Percentiles rank a stretch among this genome's conserved stretches.
Evolutionary conservation across 2,113 vertebrate genomes (phyloP).

Genomic region (Pavo muticus): DNA sequence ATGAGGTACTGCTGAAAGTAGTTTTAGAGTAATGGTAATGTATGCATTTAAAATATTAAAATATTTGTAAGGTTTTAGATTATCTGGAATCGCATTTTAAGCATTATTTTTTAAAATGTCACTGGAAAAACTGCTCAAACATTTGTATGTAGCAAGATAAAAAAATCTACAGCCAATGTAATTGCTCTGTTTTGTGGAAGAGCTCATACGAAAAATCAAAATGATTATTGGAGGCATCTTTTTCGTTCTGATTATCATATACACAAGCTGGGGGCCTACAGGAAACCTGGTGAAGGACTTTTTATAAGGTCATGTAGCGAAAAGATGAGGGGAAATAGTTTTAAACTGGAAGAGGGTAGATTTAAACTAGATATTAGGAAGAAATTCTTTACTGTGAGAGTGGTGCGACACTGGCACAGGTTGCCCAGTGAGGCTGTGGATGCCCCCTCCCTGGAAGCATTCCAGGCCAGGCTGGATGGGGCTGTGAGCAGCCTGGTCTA

Average conservation of each 20-base stretch:
- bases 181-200: background rate
- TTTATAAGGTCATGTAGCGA: too few species aligned
- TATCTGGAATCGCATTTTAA: background rate
- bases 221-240: background rate
- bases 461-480: too few species aligned
- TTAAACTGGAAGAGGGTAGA: too few species aligned
- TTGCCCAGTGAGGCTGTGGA: too few species aligned
- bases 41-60: background rate
- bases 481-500: too few species aligned
- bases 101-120: background rate
- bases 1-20: background rate
- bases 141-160: background rate
- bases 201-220: background rate
- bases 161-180: background rate
- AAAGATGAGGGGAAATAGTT: too few species aligned
- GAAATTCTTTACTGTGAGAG: too few species aligned
- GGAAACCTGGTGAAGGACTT: too few species aligned
- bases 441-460: too few species aligned
- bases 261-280: accelerated
- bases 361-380: too few species aligned
- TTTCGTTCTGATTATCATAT: background rate
- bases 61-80: background rate
- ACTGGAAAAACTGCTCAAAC: background rate
- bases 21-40: accelerated
- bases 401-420: too few species aligned